phyloP scores from a whole-genome alignment of 2,888 invertebrate species.

The Sminthurinus aureus region DNA sequence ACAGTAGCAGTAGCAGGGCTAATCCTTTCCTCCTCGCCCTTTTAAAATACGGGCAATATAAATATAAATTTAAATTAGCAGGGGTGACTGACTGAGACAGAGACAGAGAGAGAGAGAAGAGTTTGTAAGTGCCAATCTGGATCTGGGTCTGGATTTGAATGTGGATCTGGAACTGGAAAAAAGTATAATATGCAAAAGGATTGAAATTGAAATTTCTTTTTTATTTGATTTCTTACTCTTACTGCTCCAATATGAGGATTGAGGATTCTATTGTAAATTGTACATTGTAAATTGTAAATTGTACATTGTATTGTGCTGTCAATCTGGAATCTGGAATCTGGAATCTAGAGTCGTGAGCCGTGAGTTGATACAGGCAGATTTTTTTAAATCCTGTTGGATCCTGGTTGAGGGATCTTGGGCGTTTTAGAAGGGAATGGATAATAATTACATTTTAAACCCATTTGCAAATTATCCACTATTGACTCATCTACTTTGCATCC shows the following conservation, averaged over 20 bases:
- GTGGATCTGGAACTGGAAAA: background rate
- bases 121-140: background rate
- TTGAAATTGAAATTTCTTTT: background rate
- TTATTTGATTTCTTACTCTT: background rate
- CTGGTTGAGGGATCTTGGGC: no score
- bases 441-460: constrained; percentile 7
- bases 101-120: no score
- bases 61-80: background rate
- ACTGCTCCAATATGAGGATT: background rate
- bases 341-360: background rate
- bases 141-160: background rate
- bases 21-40: background rate
- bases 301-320: no score
- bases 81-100: background rate
- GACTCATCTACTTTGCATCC: background rate
- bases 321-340: background rate
- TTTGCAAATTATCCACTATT: constrained; percentile 7
- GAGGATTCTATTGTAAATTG: no score
- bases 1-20: background rate
- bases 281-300: no score
- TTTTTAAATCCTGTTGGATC: no score
- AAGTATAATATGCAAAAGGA: background rate
- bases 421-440: background rate
- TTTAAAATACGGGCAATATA: background rate
- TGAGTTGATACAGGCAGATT: no score